A percentile compares a stretch with the other conserved stretches of the same genome.
Evolutionary conservation across 2,113 vertebrate genomes (phyloP).

Genomic region (Prietella phreatophila): DNA sequence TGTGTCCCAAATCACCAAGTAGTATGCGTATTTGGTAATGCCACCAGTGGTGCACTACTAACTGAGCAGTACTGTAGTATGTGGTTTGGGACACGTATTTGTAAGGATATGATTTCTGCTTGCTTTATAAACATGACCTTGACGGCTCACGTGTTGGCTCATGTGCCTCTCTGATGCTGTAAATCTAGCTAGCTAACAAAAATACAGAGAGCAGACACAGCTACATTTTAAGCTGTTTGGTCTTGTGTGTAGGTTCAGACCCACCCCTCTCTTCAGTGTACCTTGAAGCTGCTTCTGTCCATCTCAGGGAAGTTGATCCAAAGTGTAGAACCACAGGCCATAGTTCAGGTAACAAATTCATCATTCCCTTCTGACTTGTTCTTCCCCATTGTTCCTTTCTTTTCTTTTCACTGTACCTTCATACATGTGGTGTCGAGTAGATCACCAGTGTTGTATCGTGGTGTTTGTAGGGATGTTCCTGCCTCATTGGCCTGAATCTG

Average conservation of each 20-base stretch:
- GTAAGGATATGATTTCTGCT: neutral
- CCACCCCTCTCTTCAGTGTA: conserved; percentile 73
- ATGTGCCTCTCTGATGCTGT: neutral
- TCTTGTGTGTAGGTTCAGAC: conserved; percentile 69
- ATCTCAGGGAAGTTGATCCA: conserved; percentile 77
- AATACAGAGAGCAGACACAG: neutral
- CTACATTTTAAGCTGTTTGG: neutral
- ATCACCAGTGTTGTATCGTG: neutral
- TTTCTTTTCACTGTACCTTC: neutral
- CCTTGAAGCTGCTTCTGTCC: conserved; percentile 77
- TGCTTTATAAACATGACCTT: neutral
- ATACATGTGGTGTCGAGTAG: neutral
- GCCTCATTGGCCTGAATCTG: conserved; percentile 75
- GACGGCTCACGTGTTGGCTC: neutral
- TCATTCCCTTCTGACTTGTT: neutral
- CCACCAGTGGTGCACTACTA: neutral
- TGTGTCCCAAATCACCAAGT: neutral
- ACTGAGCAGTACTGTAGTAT: neutral
- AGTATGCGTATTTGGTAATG: neutral
- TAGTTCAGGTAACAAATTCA: conserved; percentile 77
- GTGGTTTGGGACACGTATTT: neutral
- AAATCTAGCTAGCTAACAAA: neutral
- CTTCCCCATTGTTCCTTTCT: neutral
- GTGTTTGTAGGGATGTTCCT: conserved; percentile 72
- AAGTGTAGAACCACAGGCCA: conserved; percentile 71